A percentile compares a stretch with the other conserved stretches of the same genome.
Conservation (phyloP, 2,797 vertebrate genomes). For the Thunnus albacares region DNA sequence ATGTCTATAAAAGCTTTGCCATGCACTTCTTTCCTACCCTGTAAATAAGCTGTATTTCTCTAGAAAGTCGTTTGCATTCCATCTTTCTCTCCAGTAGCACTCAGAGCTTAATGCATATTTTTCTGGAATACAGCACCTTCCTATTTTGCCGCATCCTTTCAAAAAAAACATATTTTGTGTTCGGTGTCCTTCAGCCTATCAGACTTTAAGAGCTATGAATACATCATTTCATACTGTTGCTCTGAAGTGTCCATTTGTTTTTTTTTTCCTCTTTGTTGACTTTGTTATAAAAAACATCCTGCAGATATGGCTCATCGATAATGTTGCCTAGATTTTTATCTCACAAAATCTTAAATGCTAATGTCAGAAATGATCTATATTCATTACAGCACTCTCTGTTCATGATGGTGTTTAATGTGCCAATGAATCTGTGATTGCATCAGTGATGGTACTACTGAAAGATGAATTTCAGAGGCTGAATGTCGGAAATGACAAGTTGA, state of each 20-base stretch:
- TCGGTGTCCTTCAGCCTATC: constrained; percentile 46
- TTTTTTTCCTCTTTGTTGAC: constrained; percentile 35
- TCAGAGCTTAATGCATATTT: constrained; percentile 44
- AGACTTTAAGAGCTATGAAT: constrained; percentile 51
- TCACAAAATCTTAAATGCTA: constrained; percentile 51
- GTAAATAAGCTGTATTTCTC: constrained; percentile 69
- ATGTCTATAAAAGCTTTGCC: constrained; percentile 76
- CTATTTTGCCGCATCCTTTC: constrained; percentile 45
- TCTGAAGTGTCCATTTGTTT: constrained; percentile 43
- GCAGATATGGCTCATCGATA: constrained; percentile 49
- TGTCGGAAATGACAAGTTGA: constrained; percentile 34
- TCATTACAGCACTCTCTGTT: constrained; percentile 64
- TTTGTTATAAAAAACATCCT: constrained; percentile 46
- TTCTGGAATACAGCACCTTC: constrained; percentile 42
- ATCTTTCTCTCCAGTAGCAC: constrained; percentile 43
- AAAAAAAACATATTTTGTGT: constrained; percentile 41
- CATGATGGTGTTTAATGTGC: constrained; percentile 76
- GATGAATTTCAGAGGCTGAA: constrained; percentile 41
- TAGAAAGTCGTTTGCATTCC: constrained; percentile 43
- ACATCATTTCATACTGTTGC: constrained; percentile 54
- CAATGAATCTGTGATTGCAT: constrained; percentile 80
- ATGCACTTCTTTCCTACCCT: constrained; percentile 76
- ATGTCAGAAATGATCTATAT: constrained; percentile 64
- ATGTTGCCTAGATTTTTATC: constrained; percentile 62
- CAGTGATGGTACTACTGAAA: constrained; percentile 74